A percentile compares a stretch with the other conserved stretches of the same genome.
Evolutionary conservation across 1,140 invertebrate genomes (phyloP).

Genomic region (Drosophila santomea): DNA sequence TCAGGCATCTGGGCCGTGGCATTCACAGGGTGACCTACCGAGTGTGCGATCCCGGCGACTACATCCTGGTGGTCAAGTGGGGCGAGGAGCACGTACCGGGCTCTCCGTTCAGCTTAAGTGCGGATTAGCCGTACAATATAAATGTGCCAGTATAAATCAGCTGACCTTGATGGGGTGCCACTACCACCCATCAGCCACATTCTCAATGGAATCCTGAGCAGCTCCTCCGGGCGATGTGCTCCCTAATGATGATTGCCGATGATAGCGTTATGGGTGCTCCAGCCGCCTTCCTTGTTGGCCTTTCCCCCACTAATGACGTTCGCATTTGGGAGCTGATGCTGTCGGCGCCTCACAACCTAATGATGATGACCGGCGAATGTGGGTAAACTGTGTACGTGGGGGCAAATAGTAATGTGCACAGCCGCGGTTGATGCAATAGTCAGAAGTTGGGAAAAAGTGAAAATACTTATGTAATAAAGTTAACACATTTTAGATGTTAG

Average conservation of each 20-base stretch:
- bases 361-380: conserved; percentile 74
- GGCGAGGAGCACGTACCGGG: conserved; percentile 96
- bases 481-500: too few relatives aligned
- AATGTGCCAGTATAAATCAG: background rate
- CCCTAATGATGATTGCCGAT: conserved; percentile 77
- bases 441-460: background rate
- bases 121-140: conserved; percentile 33
- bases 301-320: conserved; percentile 70
- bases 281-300: conserved; percentile 15
- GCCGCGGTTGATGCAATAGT: too few relatives aligned
- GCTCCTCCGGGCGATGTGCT: conserved; percentile 32
- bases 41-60: conserved; percentile 92
- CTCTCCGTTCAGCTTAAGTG: conserved; percentile 93
- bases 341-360: conserved; percentile 55
- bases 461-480: too few relatives aligned
- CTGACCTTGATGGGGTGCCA: conserved; percentile 26
- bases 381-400: background rate
- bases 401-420: background rate
- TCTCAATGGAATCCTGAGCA: background rate
- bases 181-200: background rate
- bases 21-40: conserved; percentile 91
- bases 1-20: conserved; percentile 93
- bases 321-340: conserved; percentile 52
- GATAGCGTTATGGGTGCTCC: conserved; percentile 48
- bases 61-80: conserved; percentile 94